Percentiles rank a stretch among this genome's conserved stretches.
Conservation (phyloP, 2,113 vertebrate species). For the Anguilla japonica region DNA sequence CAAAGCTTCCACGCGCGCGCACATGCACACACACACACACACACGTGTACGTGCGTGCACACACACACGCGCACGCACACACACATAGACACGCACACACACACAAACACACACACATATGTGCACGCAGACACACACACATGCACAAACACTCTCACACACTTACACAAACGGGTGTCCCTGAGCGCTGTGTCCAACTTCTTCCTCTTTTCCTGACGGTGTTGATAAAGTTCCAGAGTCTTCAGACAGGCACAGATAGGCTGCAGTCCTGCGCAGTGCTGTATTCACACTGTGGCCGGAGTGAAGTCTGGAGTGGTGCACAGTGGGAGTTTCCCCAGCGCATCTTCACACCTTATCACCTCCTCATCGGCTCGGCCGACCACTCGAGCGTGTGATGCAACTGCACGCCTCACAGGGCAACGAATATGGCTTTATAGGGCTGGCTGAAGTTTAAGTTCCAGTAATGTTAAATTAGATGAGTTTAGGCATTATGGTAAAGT, state of each 20-base stretch:
- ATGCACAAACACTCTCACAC: neutral
- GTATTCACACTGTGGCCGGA: neutral
- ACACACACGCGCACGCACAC: no score
- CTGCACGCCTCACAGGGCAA: neutral
- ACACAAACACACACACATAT: conserved; percentile 10
- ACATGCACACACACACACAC: conserved; percentile 16
- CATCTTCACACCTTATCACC: neutral
- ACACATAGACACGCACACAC: conserved; percentile 15
- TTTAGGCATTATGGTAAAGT: no score
- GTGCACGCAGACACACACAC: conserved; percentile 20
- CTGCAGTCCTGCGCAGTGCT: neutral
- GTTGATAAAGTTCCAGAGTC: neutral
- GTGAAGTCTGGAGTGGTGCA: neutral
- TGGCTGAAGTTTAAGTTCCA: no score
- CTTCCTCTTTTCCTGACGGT: neutral
- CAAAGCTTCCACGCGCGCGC: neutral
- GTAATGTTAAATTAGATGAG: no score
- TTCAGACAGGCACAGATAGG: neutral
- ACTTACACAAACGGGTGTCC: neutral
- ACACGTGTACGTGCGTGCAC: no score
- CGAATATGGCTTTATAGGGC: no score
- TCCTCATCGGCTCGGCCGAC: neutral
- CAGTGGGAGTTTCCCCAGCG: neutral
- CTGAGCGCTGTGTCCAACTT: neutral
- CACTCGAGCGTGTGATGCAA: neutral